Conservation (phyloP, 1,140 invertebrate genomes). For the Caenorhabditis latens region DNA sequence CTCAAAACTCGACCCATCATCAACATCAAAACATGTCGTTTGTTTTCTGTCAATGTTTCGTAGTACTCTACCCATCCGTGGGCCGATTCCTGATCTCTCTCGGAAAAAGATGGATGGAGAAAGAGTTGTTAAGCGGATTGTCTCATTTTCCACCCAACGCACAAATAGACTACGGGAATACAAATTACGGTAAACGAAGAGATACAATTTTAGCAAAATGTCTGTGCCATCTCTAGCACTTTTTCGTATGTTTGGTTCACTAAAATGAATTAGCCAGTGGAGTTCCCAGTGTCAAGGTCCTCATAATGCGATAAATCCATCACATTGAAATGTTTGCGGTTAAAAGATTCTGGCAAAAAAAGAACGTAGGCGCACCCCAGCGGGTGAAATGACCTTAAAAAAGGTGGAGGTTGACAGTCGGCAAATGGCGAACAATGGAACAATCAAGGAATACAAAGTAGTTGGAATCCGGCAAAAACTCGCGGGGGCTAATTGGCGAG, state of each 20-base stretch:
- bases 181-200: slow-evolving; percentile 18
- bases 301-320: slow-evolving; percentile 36
- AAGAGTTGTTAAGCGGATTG: slow-evolving; percentile 46
- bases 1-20: slow-evolving; percentile 2
- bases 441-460: slow-evolving; percentile 41
- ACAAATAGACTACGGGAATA: slow-evolving; percentile 39
- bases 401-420: background rate
- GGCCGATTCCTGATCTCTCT: slow-evolving; percentile 22
- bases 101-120: background rate
- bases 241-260: too few relatives aligned
- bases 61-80: background rate
- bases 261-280: too few relatives aligned
- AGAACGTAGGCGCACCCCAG: background rate
- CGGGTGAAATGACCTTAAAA: slow-evolving; percentile 50
- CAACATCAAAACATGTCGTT: slow-evolving; percentile 33
- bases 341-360: slow-evolving; percentile 5
- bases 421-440: slow-evolving; percentile 29
- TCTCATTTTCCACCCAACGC: slow-evolving; percentile 18
- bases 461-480: slow-evolving; percentile 24
- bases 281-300: background rate
- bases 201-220: background rate
- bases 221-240: too few relatives aligned
- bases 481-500: slow-evolving; percentile 34
- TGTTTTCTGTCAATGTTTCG: slow-evolving; percentile 23
- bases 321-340: background rate